Evolutionary conservation across 1,140 invertebrate species (phyloP).

Genomic region (Platyura marginata): DNA sequence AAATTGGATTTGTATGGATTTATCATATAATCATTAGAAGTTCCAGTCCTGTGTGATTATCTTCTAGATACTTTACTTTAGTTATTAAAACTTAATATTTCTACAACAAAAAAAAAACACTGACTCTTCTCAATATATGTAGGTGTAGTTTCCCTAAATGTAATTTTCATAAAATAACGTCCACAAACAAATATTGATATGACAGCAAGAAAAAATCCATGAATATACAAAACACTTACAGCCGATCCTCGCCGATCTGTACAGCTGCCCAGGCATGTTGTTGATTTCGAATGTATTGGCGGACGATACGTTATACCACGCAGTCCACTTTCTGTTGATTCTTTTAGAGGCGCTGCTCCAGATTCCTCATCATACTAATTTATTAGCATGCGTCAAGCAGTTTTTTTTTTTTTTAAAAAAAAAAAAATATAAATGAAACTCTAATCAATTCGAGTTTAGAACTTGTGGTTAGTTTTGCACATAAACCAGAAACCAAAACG

Average conservation of each 20-base stretch:
- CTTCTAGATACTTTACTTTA: too few relatives aligned
- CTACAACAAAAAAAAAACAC: too few relatives aligned
- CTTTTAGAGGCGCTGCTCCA: conserved; percentile 29
- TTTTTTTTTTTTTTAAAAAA: not conserved
- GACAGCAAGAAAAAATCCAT: not conserved
- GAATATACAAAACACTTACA: conserved; percentile 26
- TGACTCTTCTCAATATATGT: too few relatives aligned
- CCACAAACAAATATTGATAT: not conserved
- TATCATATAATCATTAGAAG: too few relatives aligned
- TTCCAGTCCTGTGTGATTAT: too few relatives aligned
- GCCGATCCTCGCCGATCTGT: conserved; percentile 35
- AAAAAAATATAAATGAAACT: not conserved
- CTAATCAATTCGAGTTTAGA: not conserved
- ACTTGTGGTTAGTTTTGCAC: too few relatives aligned
- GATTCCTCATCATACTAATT: conserved; percentile 27
- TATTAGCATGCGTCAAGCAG: not conserved
- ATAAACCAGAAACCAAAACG: too few relatives aligned
- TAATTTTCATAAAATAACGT: too few relatives aligned
- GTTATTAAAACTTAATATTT: too few relatives aligned
- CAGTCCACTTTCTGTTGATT: conserved; percentile 16
- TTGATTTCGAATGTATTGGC: conserved; percentile 23
- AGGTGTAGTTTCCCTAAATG: too few relatives aligned
- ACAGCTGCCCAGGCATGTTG: conserved; percentile 35
- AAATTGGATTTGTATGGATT: too few relatives aligned
- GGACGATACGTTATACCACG: conserved; percentile 28